phyloP scores from a whole-genome alignment of 1,140 invertebrate species.

The Oncopeltus fasciatus region DNA sequence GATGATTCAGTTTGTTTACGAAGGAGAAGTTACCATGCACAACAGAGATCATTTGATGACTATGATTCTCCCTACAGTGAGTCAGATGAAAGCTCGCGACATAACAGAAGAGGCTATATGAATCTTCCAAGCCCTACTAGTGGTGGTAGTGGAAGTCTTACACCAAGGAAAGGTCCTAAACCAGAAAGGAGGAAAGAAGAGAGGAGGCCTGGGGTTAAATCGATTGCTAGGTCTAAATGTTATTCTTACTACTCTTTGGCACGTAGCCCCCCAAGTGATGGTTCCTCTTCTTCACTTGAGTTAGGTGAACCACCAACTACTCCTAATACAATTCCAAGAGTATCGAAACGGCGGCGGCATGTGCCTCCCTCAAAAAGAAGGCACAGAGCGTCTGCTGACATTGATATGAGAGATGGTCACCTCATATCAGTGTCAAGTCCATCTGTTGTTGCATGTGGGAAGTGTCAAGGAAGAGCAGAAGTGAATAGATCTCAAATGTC shows the following conservation, averaged over 20 bases:
- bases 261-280: slow-evolving; percentile 27
- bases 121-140: slow-evolving; percentile 14
- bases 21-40: slow-evolving; percentile 13
- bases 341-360: slow-evolving; percentile 25
- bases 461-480: slow-evolving; percentile 10
- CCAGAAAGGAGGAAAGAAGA: slow-evolving; percentile 14
- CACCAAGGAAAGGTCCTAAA: slow-evolving; percentile 9
- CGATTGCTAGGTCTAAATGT: slow-evolving; percentile 24
- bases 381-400: slow-evolving; percentile 19
- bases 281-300: slow-evolving; percentile 26
- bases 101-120: not conserved
- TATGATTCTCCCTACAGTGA: slow-evolving; percentile 27
- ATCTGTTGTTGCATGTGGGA: slow-evolving; percentile 20
- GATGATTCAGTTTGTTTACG: slow-evolving; percentile 20
- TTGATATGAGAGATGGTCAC: slow-evolving; percentile 20
- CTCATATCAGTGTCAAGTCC: slow-evolving; percentile 22
- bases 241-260: slow-evolving; percentile 28
- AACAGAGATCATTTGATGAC: slow-evolving; percentile 25
- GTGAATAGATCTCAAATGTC: slow-evolving; percentile 17
- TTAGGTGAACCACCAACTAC: slow-evolving; percentile 23
- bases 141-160: not conserved
- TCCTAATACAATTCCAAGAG: slow-evolving; percentile 26
- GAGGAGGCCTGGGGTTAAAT: slow-evolving; percentile 12
- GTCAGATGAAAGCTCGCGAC: slow-evolving; percentile 24
- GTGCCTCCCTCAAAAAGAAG: slow-evolving; percentile 19